Evolutionary conservation across 2,888 invertebrate species (phyloP).

Genomic region (Lepidochrysops patricia): DNA sequence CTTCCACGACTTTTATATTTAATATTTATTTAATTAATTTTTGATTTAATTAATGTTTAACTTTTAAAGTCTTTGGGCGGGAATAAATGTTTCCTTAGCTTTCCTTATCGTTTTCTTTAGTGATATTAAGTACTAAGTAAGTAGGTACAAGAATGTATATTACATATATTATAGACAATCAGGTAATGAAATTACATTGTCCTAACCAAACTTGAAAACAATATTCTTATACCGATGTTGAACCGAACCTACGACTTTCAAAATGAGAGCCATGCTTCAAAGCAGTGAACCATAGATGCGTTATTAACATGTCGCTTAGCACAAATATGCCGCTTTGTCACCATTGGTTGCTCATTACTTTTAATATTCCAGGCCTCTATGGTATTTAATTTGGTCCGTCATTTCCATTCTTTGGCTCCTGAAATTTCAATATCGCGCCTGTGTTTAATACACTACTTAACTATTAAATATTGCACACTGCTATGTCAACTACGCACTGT

Average conservation of each 20-base stretch:
- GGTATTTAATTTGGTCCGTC: background rate
- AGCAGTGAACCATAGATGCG: no score
- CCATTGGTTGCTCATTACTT: background rate
- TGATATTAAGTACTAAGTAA: background rate
- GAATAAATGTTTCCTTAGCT: background rate
- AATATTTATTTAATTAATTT: constrained; percentile 8
- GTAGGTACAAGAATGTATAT: no score
- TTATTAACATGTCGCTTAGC: no score
- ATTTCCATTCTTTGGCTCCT: background rate
- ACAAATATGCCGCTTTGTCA: no score
- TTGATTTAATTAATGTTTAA: constrained; percentile 3
- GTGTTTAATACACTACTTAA: constrained; percentile 15
- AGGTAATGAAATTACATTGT: no score
- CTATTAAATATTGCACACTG: constrained; percentile 22
- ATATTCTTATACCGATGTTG: no score
- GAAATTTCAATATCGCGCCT: background rate
- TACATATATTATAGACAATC: no score
- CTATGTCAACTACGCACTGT: constrained; percentile 24
- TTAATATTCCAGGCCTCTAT: background rate
- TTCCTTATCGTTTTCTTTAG: background rate
- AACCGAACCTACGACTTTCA: no score
- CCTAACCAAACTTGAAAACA: no score
- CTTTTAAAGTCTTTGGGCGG: background rate
- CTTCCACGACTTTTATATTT: constrained; percentile 22
- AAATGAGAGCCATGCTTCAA: no score